Percentiles rank a stretch among this genome's conserved stretches.
phyloP scores from a whole-genome alignment of 2,888 invertebrate genomes.

The Stenoptilia bipunctidactyla region DNA sequence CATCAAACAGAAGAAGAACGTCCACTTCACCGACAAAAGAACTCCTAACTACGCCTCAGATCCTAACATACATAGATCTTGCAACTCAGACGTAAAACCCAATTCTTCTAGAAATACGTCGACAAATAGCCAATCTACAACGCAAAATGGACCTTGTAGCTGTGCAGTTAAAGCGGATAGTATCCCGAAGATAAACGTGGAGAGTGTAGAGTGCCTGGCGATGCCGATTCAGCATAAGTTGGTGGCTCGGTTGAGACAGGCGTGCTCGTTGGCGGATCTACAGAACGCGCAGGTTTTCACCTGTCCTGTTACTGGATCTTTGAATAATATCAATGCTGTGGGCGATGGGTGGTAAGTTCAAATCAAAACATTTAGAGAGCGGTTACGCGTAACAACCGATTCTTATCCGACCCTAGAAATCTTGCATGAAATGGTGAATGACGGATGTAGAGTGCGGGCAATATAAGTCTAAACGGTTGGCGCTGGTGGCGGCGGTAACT shows the following conservation, averaged over 20 bases:
- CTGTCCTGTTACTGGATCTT: constrained; percentile 32
- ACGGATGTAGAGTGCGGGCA: too few relatives aligned
- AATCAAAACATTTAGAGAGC: too few relatives aligned
- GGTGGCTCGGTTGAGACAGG: constrained; percentile 40
- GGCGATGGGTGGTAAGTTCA: constrained; percentile 24
- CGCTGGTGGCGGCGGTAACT: too few relatives aligned
- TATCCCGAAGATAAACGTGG: constrained; percentile 28
- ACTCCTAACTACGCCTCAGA: constrained; percentile 41
- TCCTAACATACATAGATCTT: constrained; percentile 41
- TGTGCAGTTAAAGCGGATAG: constrained; percentile 20
- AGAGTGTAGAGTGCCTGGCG: constrained; percentile 24
- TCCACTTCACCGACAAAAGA: constrained; percentile 37
- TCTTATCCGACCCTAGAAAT: too few relatives aligned
- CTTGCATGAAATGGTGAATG: too few relatives aligned
- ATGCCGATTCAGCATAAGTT: constrained; percentile 36
- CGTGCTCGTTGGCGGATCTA: constrained; percentile 47
- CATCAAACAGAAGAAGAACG: constrained; percentile 34
- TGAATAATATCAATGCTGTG: constrained; percentile 31
- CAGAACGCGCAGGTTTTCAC: constrained; percentile 24
- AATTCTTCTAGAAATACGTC: constrained; percentile 18
- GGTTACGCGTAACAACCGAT: too few relatives aligned
- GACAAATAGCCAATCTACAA: constrained; percentile 24
- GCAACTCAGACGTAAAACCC: constrained; percentile 16
- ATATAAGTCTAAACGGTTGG: too few relatives aligned
- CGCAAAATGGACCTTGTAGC: constrained; percentile 15